These are phyloP conservation scores for Enhydra lutris DNA, from an alignment of 2,113 vertebrate species.

Conservation along the genomic window DNA sequence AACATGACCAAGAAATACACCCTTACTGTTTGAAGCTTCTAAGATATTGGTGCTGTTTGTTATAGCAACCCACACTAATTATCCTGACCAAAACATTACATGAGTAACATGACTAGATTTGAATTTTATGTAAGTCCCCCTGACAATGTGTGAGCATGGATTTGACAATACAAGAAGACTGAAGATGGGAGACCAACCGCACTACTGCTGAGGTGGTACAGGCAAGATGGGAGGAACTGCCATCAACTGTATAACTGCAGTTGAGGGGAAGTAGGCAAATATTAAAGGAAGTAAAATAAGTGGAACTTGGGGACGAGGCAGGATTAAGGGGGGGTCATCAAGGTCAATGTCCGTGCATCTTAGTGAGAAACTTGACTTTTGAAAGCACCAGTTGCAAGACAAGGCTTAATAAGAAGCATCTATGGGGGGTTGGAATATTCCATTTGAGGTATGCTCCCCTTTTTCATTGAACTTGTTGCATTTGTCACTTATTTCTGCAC, in stretches of 20 bases:
- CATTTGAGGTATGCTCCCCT: accelerated
- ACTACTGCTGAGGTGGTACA: no score
- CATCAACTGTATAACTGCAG: background rate
- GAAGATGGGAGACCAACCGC: background rate
- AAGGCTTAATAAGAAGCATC: background rate
- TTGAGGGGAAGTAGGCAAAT: background rate
- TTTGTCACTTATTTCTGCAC: background rate
- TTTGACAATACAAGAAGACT: background rate
- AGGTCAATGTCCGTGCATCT: background rate
- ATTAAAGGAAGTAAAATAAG: background rate
- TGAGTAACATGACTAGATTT: background rate
- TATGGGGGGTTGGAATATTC: background rate
- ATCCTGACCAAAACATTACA: background rate
- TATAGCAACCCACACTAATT: background rate
- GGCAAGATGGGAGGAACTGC: background rate
- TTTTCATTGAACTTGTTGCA: background rate
- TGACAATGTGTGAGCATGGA: background rate
- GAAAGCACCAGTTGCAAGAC: background rate
- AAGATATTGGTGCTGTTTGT: background rate
- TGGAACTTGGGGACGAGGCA: background rate
- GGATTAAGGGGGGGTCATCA: background rate
- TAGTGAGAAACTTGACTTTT: background rate
- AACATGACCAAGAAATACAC: background rate
- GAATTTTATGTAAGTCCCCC: background rate
- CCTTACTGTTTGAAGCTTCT: background rate